Conservation (phyloP, 2,888 invertebrate genomes). For the Mythimna vitellina region DNA sequence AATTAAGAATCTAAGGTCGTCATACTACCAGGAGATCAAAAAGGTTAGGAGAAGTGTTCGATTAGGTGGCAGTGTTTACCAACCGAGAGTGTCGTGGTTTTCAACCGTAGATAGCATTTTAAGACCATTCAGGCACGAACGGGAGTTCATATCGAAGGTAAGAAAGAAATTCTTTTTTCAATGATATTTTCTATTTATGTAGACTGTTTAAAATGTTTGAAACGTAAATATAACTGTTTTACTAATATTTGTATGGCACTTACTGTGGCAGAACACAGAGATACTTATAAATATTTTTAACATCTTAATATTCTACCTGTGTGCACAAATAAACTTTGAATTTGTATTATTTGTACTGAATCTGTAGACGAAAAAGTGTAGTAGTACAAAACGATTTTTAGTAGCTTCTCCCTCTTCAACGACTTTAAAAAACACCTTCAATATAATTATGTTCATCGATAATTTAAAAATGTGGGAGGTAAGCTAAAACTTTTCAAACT, state of each 20-base stretch:
- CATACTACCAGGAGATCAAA: constrained; percentile 63
- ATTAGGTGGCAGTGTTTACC: constrained; percentile 33
- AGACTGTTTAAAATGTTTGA: too few relatives aligned
- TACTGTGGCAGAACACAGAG: too few relatives aligned
- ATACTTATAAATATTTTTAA: too few relatives aligned
- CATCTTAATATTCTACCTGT: too few relatives aligned
- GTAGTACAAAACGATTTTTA: not conserved
- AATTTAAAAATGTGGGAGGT: not conserved
- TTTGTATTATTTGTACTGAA: not conserved
- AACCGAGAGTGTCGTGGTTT: constrained; percentile 55
- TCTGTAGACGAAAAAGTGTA: not conserved
- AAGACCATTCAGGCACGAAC: constrained; percentile 37
- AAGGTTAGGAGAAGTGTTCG: constrained; percentile 45
- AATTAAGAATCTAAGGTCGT: constrained; percentile 62
- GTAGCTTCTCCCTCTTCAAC: not conserved
- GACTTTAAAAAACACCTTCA: not conserved
- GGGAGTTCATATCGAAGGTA: constrained; percentile 35
- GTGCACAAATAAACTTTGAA: too few relatives aligned
- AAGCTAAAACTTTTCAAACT: not conserved
- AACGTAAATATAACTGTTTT: too few relatives aligned
- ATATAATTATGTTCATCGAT: not conserved
- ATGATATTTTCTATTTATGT: not conserved
- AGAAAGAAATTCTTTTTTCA: constrained; percentile 9
- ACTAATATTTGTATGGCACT: too few relatives aligned
- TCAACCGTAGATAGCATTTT: constrained; percentile 44